Base-by-base conservation (phyloP, 1,140 invertebrate species). In the Pentalonia nigronervosa region DNA sequence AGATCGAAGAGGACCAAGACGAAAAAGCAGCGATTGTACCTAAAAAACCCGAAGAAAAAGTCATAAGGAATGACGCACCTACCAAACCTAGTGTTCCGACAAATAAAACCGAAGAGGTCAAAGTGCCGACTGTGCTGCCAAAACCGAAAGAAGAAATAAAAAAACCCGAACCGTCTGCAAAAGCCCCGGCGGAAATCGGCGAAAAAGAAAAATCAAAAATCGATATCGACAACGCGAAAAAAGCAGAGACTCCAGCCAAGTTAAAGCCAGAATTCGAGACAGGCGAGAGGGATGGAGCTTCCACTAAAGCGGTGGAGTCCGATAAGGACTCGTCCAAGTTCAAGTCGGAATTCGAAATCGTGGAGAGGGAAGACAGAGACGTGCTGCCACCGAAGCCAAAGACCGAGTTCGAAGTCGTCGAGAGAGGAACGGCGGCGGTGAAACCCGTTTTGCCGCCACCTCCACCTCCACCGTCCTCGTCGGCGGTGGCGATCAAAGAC, bases 1-100 rank as follows among this genome's bases (percentile, higher is more conserved):
- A 93, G 41, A 86, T 90, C 4, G 86, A 90, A 36, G 87, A 90
- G 20, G 83, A 93, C 8, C 36, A 93, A 50, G 53, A 93, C 25
- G 53, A 87, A 36, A 41, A 60, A 90, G 34, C 4, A 76, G n/a
- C 23, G 14, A 34, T 50, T 21, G n/a, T 81, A 81, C 20, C 67
- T 0, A 84, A 93, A 60, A 60, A 60, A 90, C 41, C 53, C 2
- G 93, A 92, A 48, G 17, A n/a, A 20, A 89, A 89, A 89, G 41
- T 34, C 23, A 9, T 89, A 53, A 53, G 17, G 20, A 89, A 89
- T 25, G 88, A 89, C 6, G n/a, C 1, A 41, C 88, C 88, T 41
- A 23, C 9, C 0, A 56, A 89, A 56, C 50, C 88, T 7, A 88
- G n/a, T 14, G 47, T n/a, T 34, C 47, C 47, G 17, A 6, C 25